phyloP scores from a whole-genome alignment of 1,140 invertebrate species.

The Formica exsecta region DNA sequence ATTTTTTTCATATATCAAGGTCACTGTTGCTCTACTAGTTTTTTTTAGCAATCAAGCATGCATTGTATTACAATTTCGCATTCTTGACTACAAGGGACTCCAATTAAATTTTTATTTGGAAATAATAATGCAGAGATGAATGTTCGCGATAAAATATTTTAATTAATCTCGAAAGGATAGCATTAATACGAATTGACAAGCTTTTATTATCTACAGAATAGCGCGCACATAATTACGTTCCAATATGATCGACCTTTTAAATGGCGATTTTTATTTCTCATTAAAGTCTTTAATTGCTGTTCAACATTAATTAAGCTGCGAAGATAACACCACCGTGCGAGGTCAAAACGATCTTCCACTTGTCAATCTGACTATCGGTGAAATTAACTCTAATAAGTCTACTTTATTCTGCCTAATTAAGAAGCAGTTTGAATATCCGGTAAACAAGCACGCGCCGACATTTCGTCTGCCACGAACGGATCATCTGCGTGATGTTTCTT shows the following conservation, averaged over 20 bases:
- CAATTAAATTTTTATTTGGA: conserved; percentile 13
- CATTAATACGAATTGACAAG: background rate
- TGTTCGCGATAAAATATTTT: background rate
- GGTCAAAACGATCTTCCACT: conserved; percentile 57
- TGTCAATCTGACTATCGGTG: conserved; percentile 43
- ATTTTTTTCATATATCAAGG: background rate
- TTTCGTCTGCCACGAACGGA: background rate
- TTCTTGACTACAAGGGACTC: background rate
- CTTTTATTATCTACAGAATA: background rate
- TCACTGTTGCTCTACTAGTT: background rate
- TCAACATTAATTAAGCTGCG: conserved; percentile 33
- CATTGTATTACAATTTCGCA: background rate
- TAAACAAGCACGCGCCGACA: conserved; percentile 41
- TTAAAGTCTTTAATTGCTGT: conserved; percentile 31
- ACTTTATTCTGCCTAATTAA: conserved; percentile 55
- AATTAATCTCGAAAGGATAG: conserved; percentile 31
- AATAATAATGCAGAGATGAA: background rate
- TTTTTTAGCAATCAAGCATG: conserved; percentile 6
- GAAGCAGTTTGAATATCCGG: conserved; percentile 40
- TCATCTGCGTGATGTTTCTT: background rate
- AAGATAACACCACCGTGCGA: conserved; percentile 31
- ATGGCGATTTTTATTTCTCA: conserved; percentile 5
- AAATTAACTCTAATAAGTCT: conserved; percentile 63
- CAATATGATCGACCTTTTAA: conserved; percentile 13
- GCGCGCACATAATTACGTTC: conserved; percentile 2